These are phyloP conservation scores for Taeniopygia guttata DNA, from an alignment of 2,797 vertebrate genomes.

Conservation along the genomic window DNA sequence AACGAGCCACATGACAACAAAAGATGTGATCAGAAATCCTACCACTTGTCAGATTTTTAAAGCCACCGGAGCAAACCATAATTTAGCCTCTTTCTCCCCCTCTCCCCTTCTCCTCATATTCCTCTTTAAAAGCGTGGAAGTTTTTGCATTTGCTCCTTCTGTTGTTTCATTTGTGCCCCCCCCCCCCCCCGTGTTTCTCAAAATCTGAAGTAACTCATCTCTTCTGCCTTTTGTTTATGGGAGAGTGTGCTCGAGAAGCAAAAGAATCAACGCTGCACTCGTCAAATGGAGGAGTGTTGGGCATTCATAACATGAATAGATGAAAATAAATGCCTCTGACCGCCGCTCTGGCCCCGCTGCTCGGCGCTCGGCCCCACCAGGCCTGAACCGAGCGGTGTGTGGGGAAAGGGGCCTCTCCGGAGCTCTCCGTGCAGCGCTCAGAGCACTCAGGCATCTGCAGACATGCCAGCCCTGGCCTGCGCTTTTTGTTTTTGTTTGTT, in stretches of 20 bases:
- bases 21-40: not conserved
- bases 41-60: not conserved
- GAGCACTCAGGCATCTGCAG: constrained; percentile 66
- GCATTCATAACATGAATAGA: constrained; percentile 6
- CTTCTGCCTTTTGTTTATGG: constrained; percentile 25
- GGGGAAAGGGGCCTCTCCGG: constrained; percentile 57
- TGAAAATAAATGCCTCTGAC: constrained; percentile 25
- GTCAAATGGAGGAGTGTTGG: not conserved
- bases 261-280: not conserved
- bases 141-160: not conserved
- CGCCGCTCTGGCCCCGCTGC: not conserved
- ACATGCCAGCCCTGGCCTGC: constrained; percentile 52
- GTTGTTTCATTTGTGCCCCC: not conserved
- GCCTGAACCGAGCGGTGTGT: not conserved
- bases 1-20: not conserved
- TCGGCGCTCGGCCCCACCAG: constrained; percentile 1
- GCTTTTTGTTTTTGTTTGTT: constrained; percentile 53
- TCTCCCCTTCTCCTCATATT: not conserved
- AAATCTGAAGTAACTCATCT: not conserved
- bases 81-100: not conserved
- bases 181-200: not conserved
- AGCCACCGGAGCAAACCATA: not conserved
- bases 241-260: not conserved
- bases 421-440: constrained; percentile 39
- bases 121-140: not conserved